Conservation (phyloP, 2,888 invertebrate species). For the Villa cingulata region DNA sequence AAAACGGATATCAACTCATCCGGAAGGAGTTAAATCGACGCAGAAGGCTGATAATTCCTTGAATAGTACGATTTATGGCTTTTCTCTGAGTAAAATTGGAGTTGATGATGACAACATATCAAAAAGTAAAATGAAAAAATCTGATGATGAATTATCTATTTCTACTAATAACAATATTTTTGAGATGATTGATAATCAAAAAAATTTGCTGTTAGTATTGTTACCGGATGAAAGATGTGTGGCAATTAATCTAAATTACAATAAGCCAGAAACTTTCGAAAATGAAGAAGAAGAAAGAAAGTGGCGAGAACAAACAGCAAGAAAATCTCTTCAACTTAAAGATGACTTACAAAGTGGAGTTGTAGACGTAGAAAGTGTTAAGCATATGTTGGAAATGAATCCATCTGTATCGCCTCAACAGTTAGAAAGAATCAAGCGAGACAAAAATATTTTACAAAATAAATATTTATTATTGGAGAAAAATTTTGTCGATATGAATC, state of each 20-base stretch:
- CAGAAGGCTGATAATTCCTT: too few relatives aligned
- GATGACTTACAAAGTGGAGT: conserved; percentile 46
- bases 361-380: conserved; percentile 43
- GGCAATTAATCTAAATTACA: conserved; percentile 51
- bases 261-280: conserved; percentile 44
- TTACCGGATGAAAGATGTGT: conserved; percentile 48
- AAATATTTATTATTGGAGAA: conserved; percentile 37
- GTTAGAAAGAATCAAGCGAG: conserved; percentile 39
- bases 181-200: conserved; percentile 5
- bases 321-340: conserved; percentile 49
- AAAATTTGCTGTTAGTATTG: conserved; percentile 46
- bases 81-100: not conserved
- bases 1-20: not conserved
- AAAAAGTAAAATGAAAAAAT: not conserved
- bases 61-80: too few relatives aligned
- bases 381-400: conserved; percentile 46
- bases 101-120: not conserved
- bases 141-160: not conserved
- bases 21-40: too few relatives aligned
- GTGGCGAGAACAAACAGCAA: conserved; percentile 51
- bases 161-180: not conserved
- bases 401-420: conserved; percentile 48
- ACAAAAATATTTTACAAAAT: conserved; percentile 24
- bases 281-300: conserved; percentile 44
- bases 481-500: conserved; percentile 49